Evolutionary conservation across 2,797 vertebrate species (phyloP).

Genomic region (Premnoplex brunnescens): DNA sequence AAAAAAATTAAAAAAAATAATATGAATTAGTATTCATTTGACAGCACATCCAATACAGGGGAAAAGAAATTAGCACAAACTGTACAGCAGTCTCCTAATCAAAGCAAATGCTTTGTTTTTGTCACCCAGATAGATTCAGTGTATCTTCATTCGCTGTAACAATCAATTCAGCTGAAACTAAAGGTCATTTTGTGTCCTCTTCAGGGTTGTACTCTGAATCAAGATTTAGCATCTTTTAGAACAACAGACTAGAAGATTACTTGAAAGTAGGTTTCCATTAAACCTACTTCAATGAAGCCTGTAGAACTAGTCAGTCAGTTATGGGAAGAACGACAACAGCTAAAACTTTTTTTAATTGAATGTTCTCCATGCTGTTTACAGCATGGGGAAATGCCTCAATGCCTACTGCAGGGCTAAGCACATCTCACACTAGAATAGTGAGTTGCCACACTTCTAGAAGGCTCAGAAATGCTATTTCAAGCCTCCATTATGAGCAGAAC

Average conservation of each 20-base stretch:
- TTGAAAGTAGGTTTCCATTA: neutral
- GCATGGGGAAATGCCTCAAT: rapidly evolving
- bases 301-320: neutral
- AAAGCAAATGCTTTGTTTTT: neutral
- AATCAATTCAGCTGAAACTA: neutral
- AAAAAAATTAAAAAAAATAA: neutral
- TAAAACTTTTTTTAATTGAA: neutral
- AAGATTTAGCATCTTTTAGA: neutral
- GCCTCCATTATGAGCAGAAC: neutral
- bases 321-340: neutral
- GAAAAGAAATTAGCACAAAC: neutral
- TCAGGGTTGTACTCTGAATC: neutral
- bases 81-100: neutral
- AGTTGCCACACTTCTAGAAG: neutral
- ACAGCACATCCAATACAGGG: neutral
- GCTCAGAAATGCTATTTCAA: neutral
- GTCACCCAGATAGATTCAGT: neutral
- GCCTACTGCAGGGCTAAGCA: neutral
- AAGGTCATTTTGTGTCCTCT: neutral
- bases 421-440: neutral
- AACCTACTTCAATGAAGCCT: neutral
- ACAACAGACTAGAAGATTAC: neutral
- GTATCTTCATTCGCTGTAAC: neutral
- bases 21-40: neutral
- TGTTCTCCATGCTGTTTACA: neutral